A percentile compares a stretch with the other conserved stretches of the same genome.
Evolutionary conservation across 2,113 vertebrate species (phyloP).

Genomic region (Myotis brandtii): DNA sequence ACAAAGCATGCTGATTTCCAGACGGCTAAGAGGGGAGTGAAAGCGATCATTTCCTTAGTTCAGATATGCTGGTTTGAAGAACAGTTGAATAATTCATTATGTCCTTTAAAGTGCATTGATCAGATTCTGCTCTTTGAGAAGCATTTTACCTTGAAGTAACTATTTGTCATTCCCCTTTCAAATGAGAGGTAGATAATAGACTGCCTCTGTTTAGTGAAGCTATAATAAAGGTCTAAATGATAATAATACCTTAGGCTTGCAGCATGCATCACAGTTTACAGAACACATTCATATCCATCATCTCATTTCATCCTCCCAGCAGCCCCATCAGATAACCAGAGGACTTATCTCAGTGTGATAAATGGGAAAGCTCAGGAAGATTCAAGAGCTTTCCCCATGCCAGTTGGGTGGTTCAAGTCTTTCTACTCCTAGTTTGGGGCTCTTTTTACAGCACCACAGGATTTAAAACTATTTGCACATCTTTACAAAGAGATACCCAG

Average conservation of each 20-base stretch:
- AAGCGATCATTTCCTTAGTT: constrained; percentile 60
- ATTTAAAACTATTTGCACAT: constrained; percentile 17
- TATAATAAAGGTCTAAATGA: constrained; percentile 63
- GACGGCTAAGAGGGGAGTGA: neutral
- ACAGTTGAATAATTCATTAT: constrained; percentile 70
- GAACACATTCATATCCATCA: neutral
- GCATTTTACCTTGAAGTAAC: constrained; percentile 70
- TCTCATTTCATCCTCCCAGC: neutral
- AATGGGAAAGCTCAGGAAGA: neutral
- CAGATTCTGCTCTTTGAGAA: constrained; percentile 57
- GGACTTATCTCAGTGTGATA: neutral
- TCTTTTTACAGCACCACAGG: neutral
- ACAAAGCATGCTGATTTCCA: constrained; percentile 47
- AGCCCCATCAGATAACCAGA: neutral
- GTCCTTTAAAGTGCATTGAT: constrained; percentile 58
- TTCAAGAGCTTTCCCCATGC: neutral
- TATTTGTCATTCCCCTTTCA: constrained; percentile 63
- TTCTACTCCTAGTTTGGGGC: neutral
- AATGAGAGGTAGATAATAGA: constrained; percentile 55
- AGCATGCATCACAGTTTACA: neutral
- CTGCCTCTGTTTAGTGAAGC: constrained; percentile 59
- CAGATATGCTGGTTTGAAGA: constrained; percentile 46
- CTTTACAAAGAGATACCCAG: constrained; percentile 12
- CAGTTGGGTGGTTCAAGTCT: constrained; percentile 20
- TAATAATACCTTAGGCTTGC: constrained; percentile 39